These are phyloP conservation scores for Ornithorhynchus anatinus DNA, from an alignment of 2,113 vertebrate species.

Conservation along the genomic window DNA sequence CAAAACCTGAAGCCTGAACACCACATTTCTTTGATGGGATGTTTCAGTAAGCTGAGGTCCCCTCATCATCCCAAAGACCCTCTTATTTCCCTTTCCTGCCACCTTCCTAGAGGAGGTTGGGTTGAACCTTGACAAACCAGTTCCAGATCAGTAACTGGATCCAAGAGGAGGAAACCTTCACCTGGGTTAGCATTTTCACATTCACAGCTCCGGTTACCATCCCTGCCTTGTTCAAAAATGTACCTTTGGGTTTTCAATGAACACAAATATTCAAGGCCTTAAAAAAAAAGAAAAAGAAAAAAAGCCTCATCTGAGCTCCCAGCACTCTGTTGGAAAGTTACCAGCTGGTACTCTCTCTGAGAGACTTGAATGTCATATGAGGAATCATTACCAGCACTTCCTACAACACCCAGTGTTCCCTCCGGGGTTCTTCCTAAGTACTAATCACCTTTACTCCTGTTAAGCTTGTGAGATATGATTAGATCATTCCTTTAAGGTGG, in stretches of 20 bases:
- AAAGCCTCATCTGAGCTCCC: background rate
- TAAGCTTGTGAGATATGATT: constrained; percentile 51
- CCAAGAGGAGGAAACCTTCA: constrained; percentile 10
- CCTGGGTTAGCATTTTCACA: background rate
- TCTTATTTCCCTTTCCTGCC: no score
- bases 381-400: constrained; percentile 54
- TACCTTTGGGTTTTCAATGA: background rate
- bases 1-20: no score
- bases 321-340: background rate
- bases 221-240: background rate
- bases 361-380: constrained; percentile 28
- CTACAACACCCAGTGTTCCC: constrained; percentile 34
- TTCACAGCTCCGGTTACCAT: background rate
- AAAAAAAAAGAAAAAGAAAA: no score
- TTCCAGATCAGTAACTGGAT: no score
- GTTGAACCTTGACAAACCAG: no score
- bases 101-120: no score
- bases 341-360: background rate
- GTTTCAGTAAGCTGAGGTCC: no score
- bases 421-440: constrained; percentile 32
- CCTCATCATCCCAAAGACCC: no score
- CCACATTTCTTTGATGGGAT: no score
- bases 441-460: constrained; percentile 48
- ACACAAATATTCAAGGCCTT: background rate
- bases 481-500: constrained; percentile 42